Evolutionary conservation across 2,797 vertebrate genomes (phyloP).

Genomic region (Parauchenoglanis ngamensis): DNA sequence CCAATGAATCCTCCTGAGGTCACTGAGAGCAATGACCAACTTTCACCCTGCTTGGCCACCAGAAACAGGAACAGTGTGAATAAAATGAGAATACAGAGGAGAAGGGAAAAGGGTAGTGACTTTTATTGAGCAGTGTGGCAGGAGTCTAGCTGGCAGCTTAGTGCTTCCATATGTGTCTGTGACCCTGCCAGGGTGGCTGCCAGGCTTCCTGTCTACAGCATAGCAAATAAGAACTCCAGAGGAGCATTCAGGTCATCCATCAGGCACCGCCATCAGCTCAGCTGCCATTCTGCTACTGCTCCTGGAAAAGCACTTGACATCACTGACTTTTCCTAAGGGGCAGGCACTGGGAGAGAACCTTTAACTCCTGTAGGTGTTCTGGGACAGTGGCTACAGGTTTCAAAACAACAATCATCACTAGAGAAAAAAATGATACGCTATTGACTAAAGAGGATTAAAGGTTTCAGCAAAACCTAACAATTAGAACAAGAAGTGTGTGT

Average conservation of each 20-base stretch:
- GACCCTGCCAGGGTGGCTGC: conserved; percentile 34
- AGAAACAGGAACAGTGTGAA: conserved; percentile 32
- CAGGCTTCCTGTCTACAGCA: conserved; percentile 39
- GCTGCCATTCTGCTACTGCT: conserved; percentile 40
- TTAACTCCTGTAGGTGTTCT: conserved; percentile 53
- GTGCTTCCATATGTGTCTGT: conserved; percentile 56
- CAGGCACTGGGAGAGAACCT: conserved; percentile 29
- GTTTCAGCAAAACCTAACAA: conserved; percentile 11
- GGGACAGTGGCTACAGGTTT: conserved; percentile 46
- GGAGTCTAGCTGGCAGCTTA: conserved; percentile 32
- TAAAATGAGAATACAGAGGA: conserved; percentile 28
- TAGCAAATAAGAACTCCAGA: conserved; percentile 33
- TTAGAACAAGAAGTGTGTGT: conserved; percentile 8
- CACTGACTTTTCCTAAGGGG: conserved; percentile 49
- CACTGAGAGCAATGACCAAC: conserved; percentile 14
- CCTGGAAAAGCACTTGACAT: conserved; percentile 54
- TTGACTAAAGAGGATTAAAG: neutral
- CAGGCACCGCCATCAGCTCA: conserved; percentile 44
- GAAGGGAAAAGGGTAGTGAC: conserved; percentile 41
- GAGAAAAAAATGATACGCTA: conserved; percentile 1
- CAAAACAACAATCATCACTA: conserved; percentile 43
- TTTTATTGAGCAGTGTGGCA: conserved; percentile 46
- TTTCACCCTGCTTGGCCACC: conserved; percentile 17
- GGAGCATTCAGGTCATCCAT: conserved; percentile 42
- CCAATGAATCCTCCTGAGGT: conserved; percentile 21